Evolutionary conservation across 2,797 vertebrate species (phyloP).

Genomic region (Pseudochirops corinnae): DNA sequence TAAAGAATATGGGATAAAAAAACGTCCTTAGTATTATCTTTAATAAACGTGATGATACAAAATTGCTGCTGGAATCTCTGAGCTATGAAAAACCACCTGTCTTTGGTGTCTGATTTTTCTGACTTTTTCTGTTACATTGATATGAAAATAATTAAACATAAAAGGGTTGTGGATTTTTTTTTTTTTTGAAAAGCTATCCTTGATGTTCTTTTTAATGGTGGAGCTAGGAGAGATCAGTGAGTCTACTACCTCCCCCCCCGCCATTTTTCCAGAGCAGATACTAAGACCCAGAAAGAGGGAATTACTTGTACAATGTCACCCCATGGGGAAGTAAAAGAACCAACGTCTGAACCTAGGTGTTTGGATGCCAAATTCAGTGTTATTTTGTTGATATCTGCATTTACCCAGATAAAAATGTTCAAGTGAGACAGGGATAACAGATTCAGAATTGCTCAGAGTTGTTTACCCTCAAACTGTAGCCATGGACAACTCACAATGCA

Average conservation of each 20-base stretch:
- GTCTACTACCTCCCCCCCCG: not conserved
- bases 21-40: not conserved
- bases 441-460: not conserved
- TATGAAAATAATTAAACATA: constrained; percentile 4
- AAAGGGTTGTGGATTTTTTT: not conserved
- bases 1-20: not conserved
- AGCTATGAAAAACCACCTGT: not conserved
- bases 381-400: not conserved
- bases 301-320: not conserved
- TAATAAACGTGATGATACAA: not conserved
- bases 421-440: not conserved
- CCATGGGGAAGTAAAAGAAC: not conserved
- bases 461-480: not conserved
- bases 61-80: not conserved
- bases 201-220: not conserved
- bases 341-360: not conserved
- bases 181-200: not conserved
- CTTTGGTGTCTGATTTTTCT: not conserved
- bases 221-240: not conserved
- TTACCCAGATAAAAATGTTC: not conserved
- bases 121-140: not conserved
- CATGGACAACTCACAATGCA: not conserved
- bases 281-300: not conserved
- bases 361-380: not conserved
- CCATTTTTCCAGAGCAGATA: not conserved